phyloP scores from a whole-genome alignment of 2,888 invertebrate species.

The Pseudococcus longispinus region DNA sequence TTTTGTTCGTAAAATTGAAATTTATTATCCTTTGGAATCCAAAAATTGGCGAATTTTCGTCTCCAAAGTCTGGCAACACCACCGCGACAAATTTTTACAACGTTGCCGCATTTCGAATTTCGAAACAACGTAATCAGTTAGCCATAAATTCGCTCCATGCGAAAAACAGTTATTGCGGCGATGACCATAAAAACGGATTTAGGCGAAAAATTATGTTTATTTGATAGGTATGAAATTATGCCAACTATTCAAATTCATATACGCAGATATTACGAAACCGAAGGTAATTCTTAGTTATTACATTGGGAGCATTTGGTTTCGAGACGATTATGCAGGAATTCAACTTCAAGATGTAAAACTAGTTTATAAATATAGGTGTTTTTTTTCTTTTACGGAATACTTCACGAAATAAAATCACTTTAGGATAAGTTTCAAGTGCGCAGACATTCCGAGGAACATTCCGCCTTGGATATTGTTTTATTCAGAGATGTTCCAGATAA shows the following conservation, averaged over 20 bases:
- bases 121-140: neutral
- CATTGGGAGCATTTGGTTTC: neutral
- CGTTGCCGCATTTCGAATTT: neutral
- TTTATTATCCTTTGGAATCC: no score
- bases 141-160: neutral
- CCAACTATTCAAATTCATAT: neutral
- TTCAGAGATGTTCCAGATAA: neutral
- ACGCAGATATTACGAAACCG: neutral
- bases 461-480: neutral
- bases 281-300: neutral
- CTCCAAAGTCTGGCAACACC: no score
- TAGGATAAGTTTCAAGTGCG: neutral
- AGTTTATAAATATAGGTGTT: constrained; percentile 17
- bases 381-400: neutral
- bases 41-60: no score
- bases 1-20: no score
- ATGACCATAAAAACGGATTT: neutral
- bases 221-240: neutral
- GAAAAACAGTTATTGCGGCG: neutral
- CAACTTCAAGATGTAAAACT: constrained; percentile 8
- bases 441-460: neutral
- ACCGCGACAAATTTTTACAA: neutral
- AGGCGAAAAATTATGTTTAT: neutral
- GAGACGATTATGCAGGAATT: constrained; percentile 37
- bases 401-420: neutral